Conservation (phyloP, 2,113 vertebrate species). For the Callopanchax toddi region DNA sequence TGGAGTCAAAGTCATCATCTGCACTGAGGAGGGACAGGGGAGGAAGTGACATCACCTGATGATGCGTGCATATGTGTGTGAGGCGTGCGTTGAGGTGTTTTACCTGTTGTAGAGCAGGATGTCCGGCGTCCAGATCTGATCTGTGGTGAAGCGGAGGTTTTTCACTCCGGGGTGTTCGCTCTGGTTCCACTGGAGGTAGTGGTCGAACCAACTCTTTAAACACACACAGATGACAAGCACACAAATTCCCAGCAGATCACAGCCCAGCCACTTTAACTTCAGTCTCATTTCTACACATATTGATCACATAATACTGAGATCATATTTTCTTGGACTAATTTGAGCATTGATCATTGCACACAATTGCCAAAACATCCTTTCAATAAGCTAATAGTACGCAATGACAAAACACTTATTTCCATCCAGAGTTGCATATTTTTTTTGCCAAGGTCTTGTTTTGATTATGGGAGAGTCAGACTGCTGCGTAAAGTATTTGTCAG, state of each 20-base stretch:
- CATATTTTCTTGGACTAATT: background rate
- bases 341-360: background rate
- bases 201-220: constrained; percentile 80
- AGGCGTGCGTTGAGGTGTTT: background rate
- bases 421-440: background rate
- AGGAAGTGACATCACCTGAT: constrained; percentile 35
- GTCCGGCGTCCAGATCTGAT: constrained; percentile 84
- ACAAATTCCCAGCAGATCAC: background rate
- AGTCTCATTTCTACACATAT: background rate
- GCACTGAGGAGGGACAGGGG: constrained; percentile 74
- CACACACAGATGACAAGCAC: constrained; percentile 26
- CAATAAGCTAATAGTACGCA: background rate
- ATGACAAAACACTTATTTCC: background rate
- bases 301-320: background rate
- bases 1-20: constrained; percentile 85
- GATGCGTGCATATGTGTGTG: background rate
- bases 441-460: background rate
- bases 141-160: constrained; percentile 82
- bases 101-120: constrained; percentile 86
- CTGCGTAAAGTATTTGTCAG: background rate
- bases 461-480: background rate
- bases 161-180: constrained; percentile 82
- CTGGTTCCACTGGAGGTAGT: constrained; percentile 85
- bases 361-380: background rate
- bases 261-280: background rate